Evolutionary conservation across 1,140 invertebrate genomes (phyloP).

Genomic region (Tetramorium simillimum): DNA sequence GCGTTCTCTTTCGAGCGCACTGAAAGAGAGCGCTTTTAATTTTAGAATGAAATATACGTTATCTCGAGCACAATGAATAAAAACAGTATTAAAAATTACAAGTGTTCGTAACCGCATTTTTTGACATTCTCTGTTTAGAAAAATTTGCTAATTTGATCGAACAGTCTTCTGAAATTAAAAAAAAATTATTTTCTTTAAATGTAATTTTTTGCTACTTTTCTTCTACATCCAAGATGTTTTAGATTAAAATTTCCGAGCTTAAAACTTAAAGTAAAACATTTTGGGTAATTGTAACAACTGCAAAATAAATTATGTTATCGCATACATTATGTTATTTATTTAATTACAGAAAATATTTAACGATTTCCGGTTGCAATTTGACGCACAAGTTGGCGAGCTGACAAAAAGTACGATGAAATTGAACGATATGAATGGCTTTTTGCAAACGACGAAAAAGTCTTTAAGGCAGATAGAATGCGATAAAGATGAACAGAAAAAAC

Average conservation of each 20-base stretch:
- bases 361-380: constrained; percentile 84
- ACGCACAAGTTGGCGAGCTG: constrained; percentile 84
- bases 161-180: neutral
- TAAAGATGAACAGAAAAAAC: constrained; percentile 87
- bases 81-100: too few species aligned
- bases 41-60: too few species aligned
- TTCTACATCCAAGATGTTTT: constrained; percentile 7
- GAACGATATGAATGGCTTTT: constrained; percentile 83
- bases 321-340: neutral
- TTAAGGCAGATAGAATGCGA: constrained; percentile 84
- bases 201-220: neutral
- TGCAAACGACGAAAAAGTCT: constrained; percentile 82
- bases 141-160: neutral
- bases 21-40: too few species aligned
- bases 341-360: constrained; percentile 84
- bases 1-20: too few species aligned
- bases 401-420: constrained; percentile 85
- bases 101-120: too few species aligned
- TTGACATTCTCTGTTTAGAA: neutral
- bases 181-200: too few species aligned
- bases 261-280: neutral
- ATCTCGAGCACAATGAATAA: too few species aligned
- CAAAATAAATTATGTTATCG: neutral
- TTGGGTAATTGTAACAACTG: neutral
- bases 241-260: neutral